phyloP scores from a whole-genome alignment of 2,888 invertebrate genomes.

The Carabus problematicus region DNA sequence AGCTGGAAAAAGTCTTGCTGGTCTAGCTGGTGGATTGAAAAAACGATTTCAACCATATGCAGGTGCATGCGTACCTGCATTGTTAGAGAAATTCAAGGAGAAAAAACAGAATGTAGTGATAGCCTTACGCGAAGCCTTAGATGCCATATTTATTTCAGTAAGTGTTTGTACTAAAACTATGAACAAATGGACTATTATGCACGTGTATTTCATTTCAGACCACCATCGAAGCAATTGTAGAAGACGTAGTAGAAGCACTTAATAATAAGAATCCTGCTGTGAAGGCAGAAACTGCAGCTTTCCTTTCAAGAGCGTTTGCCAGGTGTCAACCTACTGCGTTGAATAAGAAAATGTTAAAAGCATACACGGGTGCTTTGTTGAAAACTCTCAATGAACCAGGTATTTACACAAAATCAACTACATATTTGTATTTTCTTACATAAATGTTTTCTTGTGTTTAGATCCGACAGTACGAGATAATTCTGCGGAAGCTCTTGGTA shows the following conservation, averaged over 20 bases:
- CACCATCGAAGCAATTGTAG: slow-evolving; percentile 81
- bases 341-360: slow-evolving; percentile 90
- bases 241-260: slow-evolving; percentile 84
- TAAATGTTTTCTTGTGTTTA: slow-evolving; percentile 54
- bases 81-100: slow-evolving; percentile 97
- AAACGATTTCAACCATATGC: slow-evolving; percentile 89
- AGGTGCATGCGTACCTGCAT: slow-evolving; percentile 73
- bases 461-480: slow-evolving; percentile 93
- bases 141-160: slow-evolving; percentile 83
- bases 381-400: slow-evolving; percentile 81
- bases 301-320: slow-evolving; percentile 83
- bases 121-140: slow-evolving; percentile 87
- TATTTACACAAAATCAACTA: slow-evolving; percentile 51
- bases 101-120: slow-evolving; percentile 91
- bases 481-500: slow-evolving; percentile 92
- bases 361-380: slow-evolving; percentile 76
- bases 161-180: slow-evolving; percentile 53
- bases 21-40: slow-evolving; percentile 85
- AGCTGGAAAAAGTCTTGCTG: slow-evolving; percentile 82
- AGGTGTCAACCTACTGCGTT: slow-evolving; percentile 81
- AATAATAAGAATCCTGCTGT: slow-evolving; percentile 92
- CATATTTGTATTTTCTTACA: slow-evolving; percentile 15
- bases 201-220: slow-evolving; percentile 66
- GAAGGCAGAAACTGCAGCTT: slow-evolving; percentile 85
- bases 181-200: slow-evolving; percentile 27